Evolutionary conservation across 2,888 invertebrate species (phyloP).

Genomic region (Odontocerum albicorne): DNA sequence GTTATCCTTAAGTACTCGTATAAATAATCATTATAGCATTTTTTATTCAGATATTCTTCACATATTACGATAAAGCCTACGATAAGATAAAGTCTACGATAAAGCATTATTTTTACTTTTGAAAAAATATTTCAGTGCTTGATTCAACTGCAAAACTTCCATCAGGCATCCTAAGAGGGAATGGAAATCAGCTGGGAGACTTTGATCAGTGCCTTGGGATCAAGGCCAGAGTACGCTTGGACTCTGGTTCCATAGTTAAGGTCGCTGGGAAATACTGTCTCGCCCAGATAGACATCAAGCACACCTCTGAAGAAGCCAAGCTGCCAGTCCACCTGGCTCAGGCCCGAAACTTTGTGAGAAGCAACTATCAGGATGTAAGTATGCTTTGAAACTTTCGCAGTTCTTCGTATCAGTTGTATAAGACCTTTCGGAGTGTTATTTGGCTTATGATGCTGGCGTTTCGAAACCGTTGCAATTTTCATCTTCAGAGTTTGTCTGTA

Average conservation of each 20-base stretch:
- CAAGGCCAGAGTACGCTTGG: constrained; percentile 61
- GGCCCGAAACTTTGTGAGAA: constrained; percentile 64
- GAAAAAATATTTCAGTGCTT: constrained; percentile 63
- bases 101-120: neutral
- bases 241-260: constrained; percentile 59
- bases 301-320: constrained; percentile 58
- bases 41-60: too few relatives aligned
- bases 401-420: too few relatives aligned
- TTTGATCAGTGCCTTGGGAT: constrained; percentile 68
- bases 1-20: neutral
- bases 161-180: constrained; percentile 68
- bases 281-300: constrained; percentile 60
- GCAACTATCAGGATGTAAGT: constrained; percentile 64
- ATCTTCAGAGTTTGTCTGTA: too few relatives aligned
- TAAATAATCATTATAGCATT: neutral
- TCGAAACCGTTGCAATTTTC: too few relatives aligned
- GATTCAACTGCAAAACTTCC: constrained; percentile 73
- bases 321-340: constrained; percentile 66
- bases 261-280: constrained; percentile 71
- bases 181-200: constrained; percentile 71
- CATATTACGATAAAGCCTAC: too few relatives aligned
- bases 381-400: too few relatives aligned
- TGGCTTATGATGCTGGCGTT: too few relatives aligned
- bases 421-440: too few relatives aligned
- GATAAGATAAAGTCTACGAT: neutral